Evolutionary conservation across 2,113 vertebrate species (phyloP).

Genomic region (Sisor rabdophorus): DNA sequence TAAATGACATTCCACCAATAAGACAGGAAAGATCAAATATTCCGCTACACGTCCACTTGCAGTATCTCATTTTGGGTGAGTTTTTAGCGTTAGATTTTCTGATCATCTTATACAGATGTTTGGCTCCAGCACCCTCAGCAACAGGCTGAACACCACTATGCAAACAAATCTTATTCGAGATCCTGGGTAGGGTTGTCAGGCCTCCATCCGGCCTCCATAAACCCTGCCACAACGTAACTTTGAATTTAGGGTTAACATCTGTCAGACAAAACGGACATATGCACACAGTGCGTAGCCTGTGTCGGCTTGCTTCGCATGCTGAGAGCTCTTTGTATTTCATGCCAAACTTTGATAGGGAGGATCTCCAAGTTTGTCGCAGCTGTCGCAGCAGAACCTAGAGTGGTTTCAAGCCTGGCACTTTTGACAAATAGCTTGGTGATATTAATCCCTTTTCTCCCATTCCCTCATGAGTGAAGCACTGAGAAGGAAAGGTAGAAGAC

Average conservation of each 20-base stretch:
- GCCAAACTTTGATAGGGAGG: neutral
- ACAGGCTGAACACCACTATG: neutral
- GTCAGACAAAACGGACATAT: slow-evolving; percentile 12
- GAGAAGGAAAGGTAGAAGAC: slow-evolving; percentile 1
- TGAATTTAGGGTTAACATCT: neutral
- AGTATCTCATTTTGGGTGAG: neutral
- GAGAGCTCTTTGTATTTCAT: slow-evolving; percentile 12
- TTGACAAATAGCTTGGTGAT: slow-evolving; percentile 18
- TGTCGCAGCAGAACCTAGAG: slow-evolving; percentile 11
- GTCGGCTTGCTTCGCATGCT: slow-evolving; percentile 5
- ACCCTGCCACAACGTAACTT: neutral
- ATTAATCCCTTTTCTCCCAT: neutral
- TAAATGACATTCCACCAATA: no score
- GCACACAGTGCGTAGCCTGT: neutral
- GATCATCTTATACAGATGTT: neutral
- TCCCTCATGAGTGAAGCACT: neutral
- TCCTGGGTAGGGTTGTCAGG: neutral
- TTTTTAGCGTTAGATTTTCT: neutral
- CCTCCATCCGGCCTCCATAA: neutral
- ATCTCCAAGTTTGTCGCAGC: slow-evolving; percentile 16
- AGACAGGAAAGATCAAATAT: neutral
- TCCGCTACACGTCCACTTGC: neutral
- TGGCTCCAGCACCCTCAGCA: neutral
- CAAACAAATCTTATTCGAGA: slow-evolving; percentile 30
- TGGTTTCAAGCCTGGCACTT: slow-evolving; percentile 21